Evolutionary conservation across 2,797 vertebrate species (phyloP).

Genomic region (Acrossocheilus fasciatus): DNA sequence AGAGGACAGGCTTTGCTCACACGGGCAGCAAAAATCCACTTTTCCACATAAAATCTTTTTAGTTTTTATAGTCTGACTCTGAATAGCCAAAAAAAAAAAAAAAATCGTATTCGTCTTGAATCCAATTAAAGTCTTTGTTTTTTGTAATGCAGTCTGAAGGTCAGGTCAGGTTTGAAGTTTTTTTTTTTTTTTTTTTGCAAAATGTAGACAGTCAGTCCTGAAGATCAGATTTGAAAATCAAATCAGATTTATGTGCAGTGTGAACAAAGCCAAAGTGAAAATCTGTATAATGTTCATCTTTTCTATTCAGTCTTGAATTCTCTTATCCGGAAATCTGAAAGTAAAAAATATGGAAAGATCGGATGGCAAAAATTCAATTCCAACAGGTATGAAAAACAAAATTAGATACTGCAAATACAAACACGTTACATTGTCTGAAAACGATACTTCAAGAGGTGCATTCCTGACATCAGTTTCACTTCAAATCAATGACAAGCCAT

Average conservation of each 20-base stretch:
- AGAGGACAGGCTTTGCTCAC: conserved; percentile 22
- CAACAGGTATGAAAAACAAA: background rate
- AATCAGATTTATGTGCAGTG: conserved; percentile 13
- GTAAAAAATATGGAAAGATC: background rate
- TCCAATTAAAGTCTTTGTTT: background rate
- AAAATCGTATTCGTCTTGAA: no score
- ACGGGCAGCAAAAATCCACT: background rate
- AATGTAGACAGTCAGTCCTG: background rate
- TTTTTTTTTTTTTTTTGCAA: background rate
- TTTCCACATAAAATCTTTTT: no score
- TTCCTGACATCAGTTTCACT: conserved; percentile 25
- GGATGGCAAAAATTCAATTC: background rate
- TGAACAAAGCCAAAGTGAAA: conserved; percentile 10
- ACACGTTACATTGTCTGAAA: conserved; percentile 4
- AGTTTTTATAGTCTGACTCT: background rate
- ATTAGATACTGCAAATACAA: background rate
- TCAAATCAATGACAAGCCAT: conserved; percentile 69
- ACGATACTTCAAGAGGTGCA: conserved; percentile 25
- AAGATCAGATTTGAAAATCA: background rate
- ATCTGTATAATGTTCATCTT: background rate
- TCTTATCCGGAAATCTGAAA: background rate
- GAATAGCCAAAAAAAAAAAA: background rate
- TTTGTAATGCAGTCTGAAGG: conserved; percentile 1
- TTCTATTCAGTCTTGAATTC: background rate
- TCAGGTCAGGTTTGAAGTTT: background rate